Base-by-base conservation (phyloP, 2,113 vertebrate genomes). In the Ctenomys sociabilis region DNA sequence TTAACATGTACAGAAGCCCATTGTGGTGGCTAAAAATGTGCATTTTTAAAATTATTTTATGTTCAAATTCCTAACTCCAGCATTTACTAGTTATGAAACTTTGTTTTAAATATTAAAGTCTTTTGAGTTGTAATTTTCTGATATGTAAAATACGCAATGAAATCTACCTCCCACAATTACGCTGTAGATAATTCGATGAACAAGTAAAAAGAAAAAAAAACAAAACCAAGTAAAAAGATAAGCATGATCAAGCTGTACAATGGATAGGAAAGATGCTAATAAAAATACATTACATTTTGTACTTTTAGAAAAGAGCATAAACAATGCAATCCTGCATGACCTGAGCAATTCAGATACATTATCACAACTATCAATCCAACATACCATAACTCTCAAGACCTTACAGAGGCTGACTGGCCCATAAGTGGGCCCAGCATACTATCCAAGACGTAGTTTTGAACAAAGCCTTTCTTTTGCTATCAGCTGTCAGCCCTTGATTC, bases 181-280 rank as follows among this genome's bases (percentile, higher is more conserved):
- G 85, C 87, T 84, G 89, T 93, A 70, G 81, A 87, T 73, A 94
- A 70, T 85, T 68, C 93, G 63, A 52, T 88, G 61, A 96, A 28
- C 1, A 93, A 78, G 52, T 63, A 70, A 82, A 86, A 82, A 13
- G 32, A 93, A n/a, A n/a, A n/a, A n/a, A n/a, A n/a, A n/a, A n/a
- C n/a, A n/a, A n/a, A n/a, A n/a, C n/a, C 1, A 93, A 78, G 52
- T 63, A 70, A 82, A 86, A 82, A 13, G 32, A 93, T 93, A 32
- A 89, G 37, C 4, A 85, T 40, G 6, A 75, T 19, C 32, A 37
- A 52, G 10, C 57, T 72, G 32, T 57, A 73, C 21, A 54, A 87
- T n/a, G 17, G 49, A 85, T n/a, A 68, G n/a, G 35, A 91, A 82
- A 28, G 24, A 88, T 75, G 26, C 59, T 88, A 85, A 92, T 59